Evolutionary conservation across 2,113 vertebrate genomes (phyloP), one percentile per base, ranked within the genome.

Genomic region (Pseudorasbora parva): DNA sequence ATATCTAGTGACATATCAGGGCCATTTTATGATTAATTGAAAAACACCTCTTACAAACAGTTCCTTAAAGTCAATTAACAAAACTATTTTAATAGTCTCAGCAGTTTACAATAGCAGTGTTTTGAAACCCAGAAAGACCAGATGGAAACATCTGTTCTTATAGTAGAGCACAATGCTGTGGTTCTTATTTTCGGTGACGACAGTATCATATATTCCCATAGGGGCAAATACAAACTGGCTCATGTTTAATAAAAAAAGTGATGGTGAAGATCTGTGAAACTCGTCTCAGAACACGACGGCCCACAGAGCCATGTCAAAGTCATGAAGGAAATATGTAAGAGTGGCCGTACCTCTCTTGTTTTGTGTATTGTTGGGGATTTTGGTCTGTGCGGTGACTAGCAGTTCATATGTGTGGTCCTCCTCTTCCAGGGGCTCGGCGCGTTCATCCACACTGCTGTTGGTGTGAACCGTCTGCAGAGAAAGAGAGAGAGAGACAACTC

Each of bases 361-460:
- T 86, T 88, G 1, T 45, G 87, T 88, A 6, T 88, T 82, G 0
- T 87, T 84, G 0, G 92, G 92, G 85, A 93, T 95, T 92, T 97
- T 99, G 62, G 98, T 98, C 89, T 97, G 96, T 59, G 97, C 97
- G 1, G 96, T 96, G 68, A 96, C 88, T 89, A 99, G 66, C 47
- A 98, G 90, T 89, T 99, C 98, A 0, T 99, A 99, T 0, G 97
- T 96, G 91, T 99, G 97, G 79, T 99, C 97, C 2, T 96, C 96
- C 37, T 97, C 96, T 0, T 93, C 93, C 41, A 95, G 95, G 21
- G 91, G 93, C 37, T 95, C 93, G 14, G 95, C 91, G 57, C 92
- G 91, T 83, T 94, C 95, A 81, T 93, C 94, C 83, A 91, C 92
- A 86, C 95, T 94, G 86, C 94, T 94, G 86, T 93, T 95, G 37